phyloP scores from a whole-genome alignment of 2,113 vertebrate genomes.

The Terrapene triunguis region DNA sequence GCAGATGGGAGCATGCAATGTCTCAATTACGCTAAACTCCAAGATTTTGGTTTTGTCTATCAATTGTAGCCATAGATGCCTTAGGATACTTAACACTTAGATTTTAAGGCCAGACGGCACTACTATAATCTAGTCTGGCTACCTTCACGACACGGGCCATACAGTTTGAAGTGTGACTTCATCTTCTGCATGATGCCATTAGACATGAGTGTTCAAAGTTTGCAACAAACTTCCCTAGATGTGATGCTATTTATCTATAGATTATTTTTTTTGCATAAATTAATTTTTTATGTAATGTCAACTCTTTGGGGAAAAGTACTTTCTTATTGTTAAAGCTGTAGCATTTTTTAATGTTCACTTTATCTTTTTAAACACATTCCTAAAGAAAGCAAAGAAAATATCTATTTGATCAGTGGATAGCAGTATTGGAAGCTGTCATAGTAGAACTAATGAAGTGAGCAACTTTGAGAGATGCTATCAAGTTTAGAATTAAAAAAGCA shows the following conservation, averaged over 20 bases:
- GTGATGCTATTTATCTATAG: neutral
- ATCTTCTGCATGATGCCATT: fast-evolving
- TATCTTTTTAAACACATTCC: neutral
- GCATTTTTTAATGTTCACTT: neutral
- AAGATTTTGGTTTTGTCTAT: neutral
- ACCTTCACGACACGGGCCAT: neutral
- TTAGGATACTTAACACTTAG: neutral
- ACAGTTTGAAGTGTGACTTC: neutral
- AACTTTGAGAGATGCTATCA: neutral
- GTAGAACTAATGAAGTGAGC: neutral
- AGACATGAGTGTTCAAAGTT: fast-evolving
- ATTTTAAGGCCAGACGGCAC: neutral
- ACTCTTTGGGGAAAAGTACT: neutral
- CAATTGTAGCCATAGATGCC: neutral
- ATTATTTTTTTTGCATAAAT: neutral
- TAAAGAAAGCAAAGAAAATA: neutral
- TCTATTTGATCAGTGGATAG: neutral
- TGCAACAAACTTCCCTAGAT: too few species aligned
- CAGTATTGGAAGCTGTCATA: neutral
- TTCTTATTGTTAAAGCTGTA: neutral
- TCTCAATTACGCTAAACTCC: neutral
- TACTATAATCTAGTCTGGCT: neutral
- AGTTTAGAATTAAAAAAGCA: neutral
- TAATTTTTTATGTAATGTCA: neutral
- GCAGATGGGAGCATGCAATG: neutral